Evolutionary conservation across 2,113 vertebrate genomes (phyloP), one percentile per base, ranked within the genome.

Genomic region (Rynchops niger): DNA sequence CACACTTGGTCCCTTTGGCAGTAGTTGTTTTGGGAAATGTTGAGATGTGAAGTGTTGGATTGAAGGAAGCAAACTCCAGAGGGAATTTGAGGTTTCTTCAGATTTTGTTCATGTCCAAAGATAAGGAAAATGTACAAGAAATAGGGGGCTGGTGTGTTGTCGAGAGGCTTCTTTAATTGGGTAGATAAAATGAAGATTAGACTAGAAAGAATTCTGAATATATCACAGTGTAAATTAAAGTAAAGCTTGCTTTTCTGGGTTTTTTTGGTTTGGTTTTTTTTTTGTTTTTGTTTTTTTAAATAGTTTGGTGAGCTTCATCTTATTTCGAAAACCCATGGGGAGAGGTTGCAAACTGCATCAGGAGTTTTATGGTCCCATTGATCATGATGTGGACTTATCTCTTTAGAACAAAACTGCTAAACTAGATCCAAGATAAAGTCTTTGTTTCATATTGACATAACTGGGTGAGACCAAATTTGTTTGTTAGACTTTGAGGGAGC

Each of bases 401-500:
- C 90, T 91, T 91, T 29, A 92, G 96, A 98, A 93, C 95, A 97
- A 97, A 98, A 97, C 97, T 94, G 85, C 83, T 76, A 93, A 96
- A 95, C 92, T 82, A 96, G 94, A 93, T 96, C 92, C 90, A 67
- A 95, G 97, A 98, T 98, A 98, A 97, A 94, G 97, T 70, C 95
- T 98, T 97, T 98, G 94, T 98, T 98, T 96, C 87, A 11, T 98
- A 96, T 98, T 98, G 98, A 98, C 98, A 96, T 88, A 97, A 96
- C 90, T 96, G 95, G 96, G 97, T 97, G 96, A 94, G 96, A 96
- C 93, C 97, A 94, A 95, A 94, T 97, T 97, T 98, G 97, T 97
- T 98, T 98, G 97, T 97, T 94, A 96, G 97, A 79, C 95, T 97
- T 95, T 42, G 86, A 96, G 91, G 89, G 86, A 94, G 89, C 61